These are phyloP conservation scores for Cossypha niveicapilla DNA, from an alignment of 2,797 vertebrate genomes.

Conservation along the genomic window DNA sequence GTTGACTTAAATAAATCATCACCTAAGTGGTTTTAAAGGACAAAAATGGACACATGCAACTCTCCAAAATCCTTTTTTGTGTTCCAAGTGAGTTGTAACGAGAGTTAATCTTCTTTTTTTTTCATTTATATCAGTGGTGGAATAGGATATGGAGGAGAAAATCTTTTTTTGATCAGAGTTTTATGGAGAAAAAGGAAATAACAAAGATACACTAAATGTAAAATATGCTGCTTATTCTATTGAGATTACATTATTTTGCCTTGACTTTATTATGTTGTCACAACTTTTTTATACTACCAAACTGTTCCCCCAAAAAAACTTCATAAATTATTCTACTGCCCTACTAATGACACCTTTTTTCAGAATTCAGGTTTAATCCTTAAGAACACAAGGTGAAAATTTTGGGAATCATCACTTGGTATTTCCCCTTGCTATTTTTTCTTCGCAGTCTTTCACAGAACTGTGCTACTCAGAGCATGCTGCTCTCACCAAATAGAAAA, in stretches of 20 bases:
- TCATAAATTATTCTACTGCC: not conserved
- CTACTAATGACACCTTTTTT: not conserved
- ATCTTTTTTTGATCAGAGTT: not conserved
- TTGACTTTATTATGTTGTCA: not conserved
- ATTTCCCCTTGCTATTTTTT: not conserved
- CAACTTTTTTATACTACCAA: not conserved
- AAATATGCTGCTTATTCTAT: not conserved
- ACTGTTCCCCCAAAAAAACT: not conserved
- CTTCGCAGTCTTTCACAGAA: not conserved
- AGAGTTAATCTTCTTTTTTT: not conserved
- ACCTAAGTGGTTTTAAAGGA: not conserved
- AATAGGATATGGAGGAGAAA: not conserved
- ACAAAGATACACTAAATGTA: not conserved
- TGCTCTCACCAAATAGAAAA: not conserved
- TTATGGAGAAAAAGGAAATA: not conserved
- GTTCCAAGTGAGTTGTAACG: not conserved
- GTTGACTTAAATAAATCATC: not conserved
- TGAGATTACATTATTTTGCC: not conserved
- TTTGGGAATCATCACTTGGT: not conserved
- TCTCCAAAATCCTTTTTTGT: not conserved
- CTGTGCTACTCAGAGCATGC: not conserved
- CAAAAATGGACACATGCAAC: not conserved
- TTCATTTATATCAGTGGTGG: not conserved
- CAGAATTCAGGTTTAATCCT: not conserved
- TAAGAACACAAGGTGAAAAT: not conserved